Conservation (phyloP, 92 coral and sea anemone genomes). For the Palythoa grandiflora region DNA sequence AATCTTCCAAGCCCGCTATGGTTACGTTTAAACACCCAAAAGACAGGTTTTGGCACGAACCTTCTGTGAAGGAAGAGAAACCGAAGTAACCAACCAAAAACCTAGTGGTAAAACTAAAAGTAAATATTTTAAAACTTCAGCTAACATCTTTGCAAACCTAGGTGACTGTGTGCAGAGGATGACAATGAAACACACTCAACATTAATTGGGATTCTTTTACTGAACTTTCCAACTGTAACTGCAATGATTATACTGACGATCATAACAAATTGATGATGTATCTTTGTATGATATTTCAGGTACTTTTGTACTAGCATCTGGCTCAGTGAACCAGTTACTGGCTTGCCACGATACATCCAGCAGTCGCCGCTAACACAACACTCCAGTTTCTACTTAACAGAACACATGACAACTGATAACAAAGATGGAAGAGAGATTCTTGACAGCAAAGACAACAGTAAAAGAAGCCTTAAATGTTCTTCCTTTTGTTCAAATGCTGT, state of each 20-base stretch:
- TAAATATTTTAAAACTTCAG: no score
- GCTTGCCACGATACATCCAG: slow-evolving; percentile 66
- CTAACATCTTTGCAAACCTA: no score
- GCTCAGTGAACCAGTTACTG: slow-evolving; percentile 75
- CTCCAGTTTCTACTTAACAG: not conserved
- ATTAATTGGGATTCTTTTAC: not conserved
- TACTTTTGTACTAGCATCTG: slow-evolving; percentile 75
- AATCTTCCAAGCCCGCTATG: no score
- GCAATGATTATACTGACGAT: not conserved
- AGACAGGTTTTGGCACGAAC: no score
- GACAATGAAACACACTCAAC: no score
- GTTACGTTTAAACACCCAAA: no score
- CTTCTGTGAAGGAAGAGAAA: no score
- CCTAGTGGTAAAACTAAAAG: no score
- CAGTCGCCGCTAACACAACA: slow-evolving; percentile 19
- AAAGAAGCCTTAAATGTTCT: not conserved
- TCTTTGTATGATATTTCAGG: slow-evolving; percentile 39
- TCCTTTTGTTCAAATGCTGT: not conserved
- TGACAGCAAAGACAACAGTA: not conserved
- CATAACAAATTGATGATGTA: no score
- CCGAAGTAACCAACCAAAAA: no score
- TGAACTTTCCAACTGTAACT: no score
- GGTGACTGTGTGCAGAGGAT: no score
- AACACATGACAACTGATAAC: not conserved
- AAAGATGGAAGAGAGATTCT: not conserved